These are phyloP conservation scores for Psophia crepitans DNA, from an alignment of 2,113 vertebrate genomes.

Conservation along the genomic window DNA sequence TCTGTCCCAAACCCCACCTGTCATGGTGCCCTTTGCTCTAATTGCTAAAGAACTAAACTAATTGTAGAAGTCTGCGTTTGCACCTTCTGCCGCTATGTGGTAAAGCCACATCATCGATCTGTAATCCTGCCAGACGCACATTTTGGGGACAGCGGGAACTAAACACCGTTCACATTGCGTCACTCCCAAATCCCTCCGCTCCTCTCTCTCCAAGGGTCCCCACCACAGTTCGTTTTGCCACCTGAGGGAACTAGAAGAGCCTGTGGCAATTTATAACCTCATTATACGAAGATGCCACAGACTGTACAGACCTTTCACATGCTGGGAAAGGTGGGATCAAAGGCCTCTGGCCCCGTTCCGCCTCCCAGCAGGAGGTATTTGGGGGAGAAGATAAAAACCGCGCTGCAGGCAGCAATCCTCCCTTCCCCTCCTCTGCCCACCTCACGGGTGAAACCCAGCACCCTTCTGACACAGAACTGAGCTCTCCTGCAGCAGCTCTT, in stretches of 20 bases:
- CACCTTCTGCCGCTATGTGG: neutral
- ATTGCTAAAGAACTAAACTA: neutral
- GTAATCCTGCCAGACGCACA: neutral
- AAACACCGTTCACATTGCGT: neutral
- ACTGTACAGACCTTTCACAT: fast-evolving
- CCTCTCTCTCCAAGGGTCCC: neutral
- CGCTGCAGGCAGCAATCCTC: fast-evolving
- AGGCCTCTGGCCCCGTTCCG: neutral
- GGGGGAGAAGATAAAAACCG: neutral
- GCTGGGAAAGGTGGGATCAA: neutral
- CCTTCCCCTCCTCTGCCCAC: neutral
- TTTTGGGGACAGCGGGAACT: neutral
- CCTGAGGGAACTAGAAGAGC: neutral
- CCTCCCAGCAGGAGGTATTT: neutral
- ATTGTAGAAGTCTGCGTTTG: neutral
- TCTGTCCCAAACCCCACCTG: neutral
- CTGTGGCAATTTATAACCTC: neutral
- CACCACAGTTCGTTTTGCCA: neutral
- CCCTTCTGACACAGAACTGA: neutral
- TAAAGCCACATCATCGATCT: neutral
- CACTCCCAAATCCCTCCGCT: neutral
- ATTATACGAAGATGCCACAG: neutral
- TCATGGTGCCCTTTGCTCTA: neutral
- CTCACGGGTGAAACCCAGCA: neutral
- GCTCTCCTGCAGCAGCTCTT: neutral